phyloP scores from a whole-genome alignment of 2,888 invertebrate genomes.

The Aphidoletes aphidimyza region DNA sequence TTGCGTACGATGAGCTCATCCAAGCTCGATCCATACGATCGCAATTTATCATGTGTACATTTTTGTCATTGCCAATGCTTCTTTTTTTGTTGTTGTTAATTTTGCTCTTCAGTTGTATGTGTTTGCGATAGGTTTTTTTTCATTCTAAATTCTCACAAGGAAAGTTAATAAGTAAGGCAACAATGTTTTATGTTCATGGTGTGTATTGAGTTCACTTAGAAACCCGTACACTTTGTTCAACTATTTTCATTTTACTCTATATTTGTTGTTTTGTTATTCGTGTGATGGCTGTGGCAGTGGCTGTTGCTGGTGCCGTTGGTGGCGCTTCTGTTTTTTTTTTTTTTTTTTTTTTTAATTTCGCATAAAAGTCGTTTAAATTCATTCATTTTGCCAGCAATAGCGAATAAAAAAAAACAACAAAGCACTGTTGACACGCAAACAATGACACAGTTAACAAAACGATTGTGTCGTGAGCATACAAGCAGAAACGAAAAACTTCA shows the following conservation, averaged over 20 bases:
- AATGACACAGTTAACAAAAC: background rate
- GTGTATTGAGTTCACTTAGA: constrained; percentile 19
- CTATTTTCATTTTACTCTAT: background rate
- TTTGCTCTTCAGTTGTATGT: too few relatives aligned
- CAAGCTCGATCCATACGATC: background rate
- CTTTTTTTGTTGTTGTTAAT: background rate
- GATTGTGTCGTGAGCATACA: background rate
- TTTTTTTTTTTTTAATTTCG: too few relatives aligned
- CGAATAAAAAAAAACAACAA: background rate
- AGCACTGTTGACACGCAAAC: constrained; percentile 32
- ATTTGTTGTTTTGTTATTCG: background rate
- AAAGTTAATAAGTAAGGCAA: background rate
- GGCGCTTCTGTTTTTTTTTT: constrained; percentile 4
- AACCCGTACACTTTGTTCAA: background rate
- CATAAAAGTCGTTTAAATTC: constrained; percentile 19
- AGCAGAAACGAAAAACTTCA: background rate
- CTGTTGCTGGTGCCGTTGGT: background rate
- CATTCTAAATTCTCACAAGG: background rate
- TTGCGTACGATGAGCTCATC: constrained; percentile 26
- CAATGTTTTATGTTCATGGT: background rate
- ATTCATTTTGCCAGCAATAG: background rate
- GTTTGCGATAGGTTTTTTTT: background rate
- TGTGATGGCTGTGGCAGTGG: background rate
- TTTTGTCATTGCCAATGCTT: background rate
- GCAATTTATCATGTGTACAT: background rate